phyloP scores from a whole-genome alignment of 1,140 invertebrate species.

The Lepidurus arcticus region DNA sequence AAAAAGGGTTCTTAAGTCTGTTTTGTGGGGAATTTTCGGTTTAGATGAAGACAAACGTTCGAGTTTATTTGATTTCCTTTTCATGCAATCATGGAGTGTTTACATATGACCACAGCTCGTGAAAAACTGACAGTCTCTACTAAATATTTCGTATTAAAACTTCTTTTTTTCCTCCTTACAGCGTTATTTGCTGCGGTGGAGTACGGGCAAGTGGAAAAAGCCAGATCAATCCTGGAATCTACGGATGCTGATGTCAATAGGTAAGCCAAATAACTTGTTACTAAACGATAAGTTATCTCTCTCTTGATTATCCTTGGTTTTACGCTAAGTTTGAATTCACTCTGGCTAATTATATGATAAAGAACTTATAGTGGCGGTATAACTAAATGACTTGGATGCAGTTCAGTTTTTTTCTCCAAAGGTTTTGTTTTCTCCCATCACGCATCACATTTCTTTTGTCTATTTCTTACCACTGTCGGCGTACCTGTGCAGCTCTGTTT shows the following conservation, averaged over 20 bases:
- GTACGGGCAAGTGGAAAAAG: slow-evolving; percentile 85
- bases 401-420: too few relatives aligned
- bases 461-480: too few relatives aligned
- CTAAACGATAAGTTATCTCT: neutral
- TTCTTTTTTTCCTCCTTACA: slow-evolving; percentile 43
- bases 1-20: neutral
- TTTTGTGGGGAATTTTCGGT: neutral
- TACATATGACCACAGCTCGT: neutral
- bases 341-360: too few relatives aligned
- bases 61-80: slow-evolving; percentile 35
- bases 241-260: slow-evolving; percentile 88
- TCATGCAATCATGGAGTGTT: slow-evolving; percentile 45
- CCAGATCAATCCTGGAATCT: slow-evolving; percentile 77
- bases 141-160: neutral
- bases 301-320: too few relatives aligned
- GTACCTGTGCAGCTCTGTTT: too few relatives aligned
- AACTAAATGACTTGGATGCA: too few relatives aligned
- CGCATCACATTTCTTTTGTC: too few relatives aligned
- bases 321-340: too few relatives aligned
- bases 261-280: slow-evolving; percentile 48
- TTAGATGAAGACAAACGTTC: slow-evolving; percentile 33
- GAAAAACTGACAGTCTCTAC: neutral
- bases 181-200: slow-evolving; percentile 87
- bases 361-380: too few relatives aligned
- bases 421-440: too few relatives aligned